These are phyloP conservation scores for Leptinotarsa juncta DNA, from an alignment of 2,888 invertebrate species.

Conservation along the genomic window DNA sequence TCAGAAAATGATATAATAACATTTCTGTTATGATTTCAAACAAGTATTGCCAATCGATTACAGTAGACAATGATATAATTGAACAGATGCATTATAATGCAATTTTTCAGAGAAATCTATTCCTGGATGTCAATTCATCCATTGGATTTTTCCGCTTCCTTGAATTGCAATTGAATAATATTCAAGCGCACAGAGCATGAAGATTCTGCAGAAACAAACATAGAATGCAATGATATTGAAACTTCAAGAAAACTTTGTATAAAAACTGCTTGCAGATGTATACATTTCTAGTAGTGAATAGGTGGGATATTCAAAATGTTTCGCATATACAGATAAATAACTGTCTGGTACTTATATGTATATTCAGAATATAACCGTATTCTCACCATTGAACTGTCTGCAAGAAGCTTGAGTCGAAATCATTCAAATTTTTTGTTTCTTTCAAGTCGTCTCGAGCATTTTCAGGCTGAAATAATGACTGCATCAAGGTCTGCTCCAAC, in stretches of 20 bases:
- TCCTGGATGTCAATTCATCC: too few species aligned
- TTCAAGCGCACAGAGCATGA: too few species aligned
- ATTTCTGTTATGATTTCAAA: too few species aligned
- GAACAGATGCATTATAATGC: too few species aligned
- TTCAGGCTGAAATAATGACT: slow-evolving; percentile 20
- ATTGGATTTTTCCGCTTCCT: too few species aligned
- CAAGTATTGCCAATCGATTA: too few species aligned
- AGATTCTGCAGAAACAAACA: too few species aligned
- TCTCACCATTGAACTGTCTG: slow-evolving; percentile 29
- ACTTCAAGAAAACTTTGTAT: neutral
- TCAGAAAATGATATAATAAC: too few species aligned
- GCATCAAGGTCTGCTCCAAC: slow-evolving; percentile 18
- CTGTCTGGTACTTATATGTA: slow-evolving; percentile 12
- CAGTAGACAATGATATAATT: too few species aligned
- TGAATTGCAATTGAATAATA: too few species aligned
- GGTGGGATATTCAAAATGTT: slow-evolving; percentile 8
- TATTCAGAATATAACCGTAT: slow-evolving; percentile 23
- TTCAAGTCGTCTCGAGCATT: slow-evolving; percentile 13
- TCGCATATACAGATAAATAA: slow-evolving; percentile 12
- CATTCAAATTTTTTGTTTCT: slow-evolving; percentile 27
- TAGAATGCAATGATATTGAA: neutral
- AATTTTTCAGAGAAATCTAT: too few species aligned
- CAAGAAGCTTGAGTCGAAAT: slow-evolving; percentile 19
- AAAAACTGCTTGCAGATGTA: neutral
- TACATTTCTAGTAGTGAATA: neutral